These are phyloP conservation scores for Dynastes tityus DNA, from an alignment of 2,888 invertebrate genomes.

Conservation along the genomic window DNA sequence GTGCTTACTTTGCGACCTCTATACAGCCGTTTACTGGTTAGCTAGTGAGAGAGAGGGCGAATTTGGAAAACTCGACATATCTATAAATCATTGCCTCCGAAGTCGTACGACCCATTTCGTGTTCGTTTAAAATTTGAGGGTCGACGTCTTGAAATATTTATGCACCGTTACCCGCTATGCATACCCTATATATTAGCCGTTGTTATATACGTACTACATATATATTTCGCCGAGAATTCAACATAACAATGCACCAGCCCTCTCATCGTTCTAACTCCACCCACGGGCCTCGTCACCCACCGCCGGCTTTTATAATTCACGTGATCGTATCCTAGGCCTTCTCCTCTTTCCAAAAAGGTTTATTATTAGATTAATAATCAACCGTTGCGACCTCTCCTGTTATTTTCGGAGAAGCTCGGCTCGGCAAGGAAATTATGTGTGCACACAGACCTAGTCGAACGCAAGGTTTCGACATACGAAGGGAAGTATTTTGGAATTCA, in stretches of 20 bases:
- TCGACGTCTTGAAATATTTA: slow-evolving; percentile 52
- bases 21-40: neutral
- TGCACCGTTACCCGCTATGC: slow-evolving; percentile 5
- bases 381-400: slow-evolving; percentile 32
- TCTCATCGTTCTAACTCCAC: neutral
- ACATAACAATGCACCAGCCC: neutral
- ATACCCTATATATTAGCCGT: neutral
- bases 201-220: neutral
- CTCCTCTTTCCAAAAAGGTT: slow-evolving; percentile 30
- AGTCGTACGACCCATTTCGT: slow-evolving; percentile 50
- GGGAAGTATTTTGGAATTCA: neutral
- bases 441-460: neutral
- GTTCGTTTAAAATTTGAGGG: slow-evolving; percentile 51
- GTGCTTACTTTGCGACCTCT: neutral
- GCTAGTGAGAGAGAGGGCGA: slow-evolving; percentile 8
- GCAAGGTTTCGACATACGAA: neutral
- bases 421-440: slow-evolving; percentile 42
- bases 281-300: neutral
- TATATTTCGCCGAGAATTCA: neutral
- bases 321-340: slow-evolving; percentile 23
- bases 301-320: slow-evolving; percentile 24
- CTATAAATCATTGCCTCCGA: slow-evolving; percentile 52
- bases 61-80: slow-evolving; percentile 48
- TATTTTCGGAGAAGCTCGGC: slow-evolving; percentile 19
- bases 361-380: slow-evolving; percentile 48